Percentiles rank a stretch among this genome's conserved stretches.
Conservation (phyloP, 30 jellyfish, hydroid and myxozoan genomes). For the Cassiopea xamachana region DNA sequence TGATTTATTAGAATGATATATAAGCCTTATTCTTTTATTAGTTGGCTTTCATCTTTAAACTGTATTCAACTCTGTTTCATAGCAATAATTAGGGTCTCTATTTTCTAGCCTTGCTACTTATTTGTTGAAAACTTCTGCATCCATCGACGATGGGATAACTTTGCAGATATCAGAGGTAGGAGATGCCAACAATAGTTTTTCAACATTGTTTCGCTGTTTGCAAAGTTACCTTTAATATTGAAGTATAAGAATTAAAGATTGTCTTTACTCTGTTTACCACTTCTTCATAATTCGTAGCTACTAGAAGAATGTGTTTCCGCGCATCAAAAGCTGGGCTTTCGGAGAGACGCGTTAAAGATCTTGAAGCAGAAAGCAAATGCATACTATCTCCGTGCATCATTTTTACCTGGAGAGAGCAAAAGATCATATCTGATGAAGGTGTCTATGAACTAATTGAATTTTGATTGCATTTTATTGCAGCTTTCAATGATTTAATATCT, state of each 20-base stretch:
- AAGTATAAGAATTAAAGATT: too few species aligned
- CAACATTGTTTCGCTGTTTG: not conserved
- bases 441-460: not conserved
- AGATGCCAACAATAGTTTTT: not conserved
- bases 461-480: not conserved
- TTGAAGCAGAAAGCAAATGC: not conserved
- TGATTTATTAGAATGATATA: too few species aligned
- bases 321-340: conserved; percentile 28
- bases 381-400: not conserved
- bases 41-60: not conserved
- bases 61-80: not conserved
- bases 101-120: conserved; percentile 15
- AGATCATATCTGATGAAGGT: conserved; percentile 2
- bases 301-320: conserved; percentile 43
- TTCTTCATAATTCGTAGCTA: conserved; percentile 1
- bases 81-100: not conserved
- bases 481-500: not conserved
- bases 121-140: not conserved
- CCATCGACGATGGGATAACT: not conserved
- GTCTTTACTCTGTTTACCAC: not conserved
- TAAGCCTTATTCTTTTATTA: too few species aligned
- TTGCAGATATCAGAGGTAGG: conserved; percentile 20
- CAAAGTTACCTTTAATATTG: not conserved
- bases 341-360: conserved; percentile 36
- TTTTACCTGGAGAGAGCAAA: not conserved